Conservation (phyloP, 2,113 vertebrate genomes). For the Etia nguti region DNA sequence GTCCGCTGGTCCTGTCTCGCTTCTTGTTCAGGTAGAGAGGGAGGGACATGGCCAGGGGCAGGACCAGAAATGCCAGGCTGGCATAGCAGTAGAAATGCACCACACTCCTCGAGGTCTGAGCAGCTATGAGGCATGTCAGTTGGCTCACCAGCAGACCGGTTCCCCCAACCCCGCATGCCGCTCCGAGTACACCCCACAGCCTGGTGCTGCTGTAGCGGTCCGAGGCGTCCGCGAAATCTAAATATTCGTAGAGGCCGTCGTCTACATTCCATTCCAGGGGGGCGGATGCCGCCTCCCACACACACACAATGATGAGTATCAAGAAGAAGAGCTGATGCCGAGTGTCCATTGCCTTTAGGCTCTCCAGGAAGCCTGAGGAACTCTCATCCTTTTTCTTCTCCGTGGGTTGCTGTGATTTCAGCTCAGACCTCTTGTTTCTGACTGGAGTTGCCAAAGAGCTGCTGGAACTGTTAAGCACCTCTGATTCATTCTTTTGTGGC, state of each 20-base stretch:
- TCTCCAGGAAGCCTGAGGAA: conserved; percentile 45
- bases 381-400: background rate
- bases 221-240: conserved; percentile 82
- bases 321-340: conserved; percentile 76
- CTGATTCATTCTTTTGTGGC: background rate
- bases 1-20: conserved; percentile 27
- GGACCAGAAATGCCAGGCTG: conserved; percentile 17
- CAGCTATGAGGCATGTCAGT: conserved; percentile 64
- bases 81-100: conserved; percentile 80
- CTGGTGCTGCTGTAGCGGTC: conserved; percentile 70
- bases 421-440: conserved; percentile 17
- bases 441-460: background rate
- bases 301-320: conserved; percentile 59
- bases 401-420: background rate
- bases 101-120: conserved; percentile 9
- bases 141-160: conserved; percentile 69
- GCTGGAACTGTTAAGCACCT: background rate
- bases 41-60: conserved; percentile 60
- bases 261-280: conserved; percentile 77
- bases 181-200: conserved; percentile 76
- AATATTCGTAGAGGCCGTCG: conserved; percentile 83
- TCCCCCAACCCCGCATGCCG: conserved; percentile 64
- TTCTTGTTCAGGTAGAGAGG: conserved; percentile 71
- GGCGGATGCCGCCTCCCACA: conserved; percentile 75
- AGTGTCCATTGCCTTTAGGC: conserved; percentile 59